Evolutionary conservation across 2,113 vertebrate species (phyloP), one percentile per base, ranked within the genome.

Genomic region (Vidua chalybeata): DNA sequence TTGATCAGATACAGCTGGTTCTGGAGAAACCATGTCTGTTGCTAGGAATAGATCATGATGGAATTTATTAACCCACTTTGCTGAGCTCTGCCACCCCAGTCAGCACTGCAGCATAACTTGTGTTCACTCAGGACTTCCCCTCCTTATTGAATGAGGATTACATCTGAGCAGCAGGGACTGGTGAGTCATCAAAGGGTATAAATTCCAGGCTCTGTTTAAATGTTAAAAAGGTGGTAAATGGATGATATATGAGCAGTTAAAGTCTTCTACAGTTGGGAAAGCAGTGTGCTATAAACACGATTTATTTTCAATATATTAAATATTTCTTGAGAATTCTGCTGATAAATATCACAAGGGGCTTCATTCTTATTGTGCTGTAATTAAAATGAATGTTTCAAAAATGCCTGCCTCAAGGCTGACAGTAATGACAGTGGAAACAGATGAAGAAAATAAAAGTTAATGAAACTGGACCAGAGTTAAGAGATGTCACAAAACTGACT

Each of bases 261-360:
- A 90, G 6, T 92, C 79, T 90, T 93, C 51, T 88, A 28, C 52
- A 61, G 24, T 17, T 92, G 52, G 59, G 82, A 90, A 88, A 95
- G 85, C 48, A 71, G 51, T 74, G 37, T 67, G 68, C 85, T 88
- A 88, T 92, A 93, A 91, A 92, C 68, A 78, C 14, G 4, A 95
- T 96, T 95, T 95, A 93, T 93, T 94, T 94, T 94, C 86, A 81
- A 63, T 88, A 61, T 86, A 95, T 86, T 90, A 91, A 96, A 90
- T 67, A 35, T 64, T 96, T 85, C 64, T 71, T 67, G 48, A 92
- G 68, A 68, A 77, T 84, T 90, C 52, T 1, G 2, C 68, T 77
- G 79, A 79, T 96, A 96, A 96, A 87, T 90, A 91, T 77, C 94
- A 78, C 48, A 72, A 52, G 52, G 41, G 61, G 20, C 45, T 77